Evolutionary conservation across 30 jellyfish, hydroid and myxozoan genomes (phyloP).

Genomic region (Hydractinia echinata): DNA sequence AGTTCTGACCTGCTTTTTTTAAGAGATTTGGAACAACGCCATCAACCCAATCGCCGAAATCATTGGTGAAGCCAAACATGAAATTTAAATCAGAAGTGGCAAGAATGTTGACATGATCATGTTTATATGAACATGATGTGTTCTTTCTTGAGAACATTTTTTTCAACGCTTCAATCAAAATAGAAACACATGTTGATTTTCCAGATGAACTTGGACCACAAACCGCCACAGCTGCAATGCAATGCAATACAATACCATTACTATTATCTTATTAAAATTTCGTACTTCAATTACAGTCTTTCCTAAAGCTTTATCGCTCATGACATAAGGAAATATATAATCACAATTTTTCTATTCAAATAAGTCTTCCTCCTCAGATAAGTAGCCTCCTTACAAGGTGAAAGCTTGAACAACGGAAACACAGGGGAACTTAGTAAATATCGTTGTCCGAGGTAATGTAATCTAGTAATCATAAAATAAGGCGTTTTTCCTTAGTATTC

Average conservation of each 20-base stretch:
- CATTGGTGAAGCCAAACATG: constrained; percentile 65
- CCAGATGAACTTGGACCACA: constrained; percentile 79
- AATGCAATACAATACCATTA: neutral
- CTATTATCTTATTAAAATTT: neutral
- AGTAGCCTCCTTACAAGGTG: too few relatives aligned
- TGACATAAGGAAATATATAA: too few relatives aligned
- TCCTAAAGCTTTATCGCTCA: too few relatives aligned
- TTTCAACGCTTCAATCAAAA: constrained; percentile 60
- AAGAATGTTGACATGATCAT: constrained; percentile 59
- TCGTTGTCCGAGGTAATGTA: too few relatives aligned
- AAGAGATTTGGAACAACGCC: constrained; percentile 67
- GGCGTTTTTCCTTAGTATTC: too few relatives aligned
- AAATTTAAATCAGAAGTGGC: constrained; percentile 50
- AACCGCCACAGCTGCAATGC: constrained; percentile 42
- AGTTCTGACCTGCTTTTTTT: constrained; percentile 47
- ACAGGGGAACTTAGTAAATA: too few relatives aligned
- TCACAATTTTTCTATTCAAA: too few relatives aligned
- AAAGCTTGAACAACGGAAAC: too few relatives aligned
- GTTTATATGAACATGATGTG: constrained; percentile 50
- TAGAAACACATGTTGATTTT: constrained; percentile 61
- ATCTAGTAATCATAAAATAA: too few relatives aligned
- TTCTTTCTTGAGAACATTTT: constrained; percentile 37
- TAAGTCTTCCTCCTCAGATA: too few relatives aligned
- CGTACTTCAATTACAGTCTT: too few relatives aligned
- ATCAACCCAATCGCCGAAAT: constrained; percentile 64